phyloP scores from a whole-genome alignment of 1,140 invertebrate species.

The Dinoponera quadriceps region DNA sequence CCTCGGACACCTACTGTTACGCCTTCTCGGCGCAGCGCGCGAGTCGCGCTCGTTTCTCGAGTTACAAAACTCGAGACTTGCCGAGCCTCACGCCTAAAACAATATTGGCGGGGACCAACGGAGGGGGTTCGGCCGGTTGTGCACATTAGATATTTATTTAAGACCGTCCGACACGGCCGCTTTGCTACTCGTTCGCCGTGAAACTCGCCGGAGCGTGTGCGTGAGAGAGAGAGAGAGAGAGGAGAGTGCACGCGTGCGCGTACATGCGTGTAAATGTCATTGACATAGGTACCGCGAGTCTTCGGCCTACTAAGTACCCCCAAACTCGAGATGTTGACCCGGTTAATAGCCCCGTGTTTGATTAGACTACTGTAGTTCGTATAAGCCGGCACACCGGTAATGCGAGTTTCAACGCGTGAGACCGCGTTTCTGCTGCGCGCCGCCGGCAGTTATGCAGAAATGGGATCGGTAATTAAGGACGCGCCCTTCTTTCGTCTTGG shows the following conservation, averaged over 20 bases:
- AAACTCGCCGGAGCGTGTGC: constrained; percentile 37
- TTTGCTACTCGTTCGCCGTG: constrained; percentile 70
- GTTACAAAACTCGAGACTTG: constrained; percentile 72
- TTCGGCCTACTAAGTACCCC: constrained; percentile 75
- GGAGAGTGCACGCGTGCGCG: neutral
- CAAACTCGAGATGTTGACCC: constrained; percentile 78
- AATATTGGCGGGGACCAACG: constrained; percentile 73
- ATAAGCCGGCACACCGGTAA: constrained; percentile 74
- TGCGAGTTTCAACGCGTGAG: constrained; percentile 52
- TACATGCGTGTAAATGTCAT: constrained; percentile 27
- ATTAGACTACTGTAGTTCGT: constrained; percentile 82
- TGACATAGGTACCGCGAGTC: constrained; percentile 66
- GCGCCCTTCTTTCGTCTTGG: constrained; percentile 1
- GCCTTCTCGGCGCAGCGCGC: constrained; percentile 24
- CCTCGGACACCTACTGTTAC: constrained; percentile 62
- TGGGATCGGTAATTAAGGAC: constrained; percentile 52
- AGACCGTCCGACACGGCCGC: constrained; percentile 71
- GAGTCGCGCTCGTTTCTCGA: constrained; percentile 76
- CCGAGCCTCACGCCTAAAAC: constrained; percentile 75
- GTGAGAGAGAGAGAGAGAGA: too few species aligned
- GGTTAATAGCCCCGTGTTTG: constrained; percentile 82
- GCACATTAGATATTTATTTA: constrained; percentile 80
- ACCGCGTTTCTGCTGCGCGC: neutral
- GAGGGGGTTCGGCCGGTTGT: constrained; percentile 44
- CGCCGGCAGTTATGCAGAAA: constrained; percentile 32